Evolutionary conservation across 2,888 invertebrate genomes (phyloP).

Genomic region (Toxonevra muliebris): DNA sequence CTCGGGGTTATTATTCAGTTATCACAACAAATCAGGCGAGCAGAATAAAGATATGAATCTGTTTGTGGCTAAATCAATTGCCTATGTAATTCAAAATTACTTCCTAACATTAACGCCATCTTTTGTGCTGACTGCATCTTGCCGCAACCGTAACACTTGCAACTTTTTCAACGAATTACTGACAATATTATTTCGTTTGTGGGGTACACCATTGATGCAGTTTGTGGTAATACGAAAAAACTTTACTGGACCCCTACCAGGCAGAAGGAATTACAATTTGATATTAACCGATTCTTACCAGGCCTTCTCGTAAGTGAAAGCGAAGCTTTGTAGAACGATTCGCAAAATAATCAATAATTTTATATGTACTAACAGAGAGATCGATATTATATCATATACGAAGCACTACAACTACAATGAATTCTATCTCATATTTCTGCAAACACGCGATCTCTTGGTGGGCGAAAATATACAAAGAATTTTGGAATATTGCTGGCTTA

Average conservation of each 20-base stretch:
- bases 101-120: not conserved
- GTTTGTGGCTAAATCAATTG: not conserved
- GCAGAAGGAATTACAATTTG: slow-evolving; percentile 6
- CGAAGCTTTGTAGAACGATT: no score
- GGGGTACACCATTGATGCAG: not conserved
- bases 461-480: slow-evolving; percentile 46
- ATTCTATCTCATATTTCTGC: slow-evolving; percentile 51
- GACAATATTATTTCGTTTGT: slow-evolving; percentile 1
- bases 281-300: slow-evolving; percentile 48
- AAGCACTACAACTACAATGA: slow-evolving; percentile 49
- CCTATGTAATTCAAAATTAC: slow-evolving; percentile 9
- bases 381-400: slow-evolving; percentile 47
- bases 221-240: slow-evolving; percentile 4
- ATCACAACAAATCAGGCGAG: slow-evolving; percentile 8
- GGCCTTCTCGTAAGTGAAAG: slow-evolving; percentile 45
- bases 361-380: slow-evolving; percentile 38
- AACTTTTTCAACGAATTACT: slow-evolving; percentile 8
- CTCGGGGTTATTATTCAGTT: not conserved
- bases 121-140: not conserved
- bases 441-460: slow-evolving; percentile 41
- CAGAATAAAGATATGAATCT: not conserved
- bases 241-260: not conserved
- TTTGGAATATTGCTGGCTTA: slow-evolving; percentile 53
- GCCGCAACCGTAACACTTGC: not conserved
- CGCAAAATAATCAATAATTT: no score